Percentiles rank a stretch among this genome's conserved stretches.
Evolutionary conservation across 2,797 vertebrate genomes (phyloP).

Genomic region (Cossypha niveicapilla): DNA sequence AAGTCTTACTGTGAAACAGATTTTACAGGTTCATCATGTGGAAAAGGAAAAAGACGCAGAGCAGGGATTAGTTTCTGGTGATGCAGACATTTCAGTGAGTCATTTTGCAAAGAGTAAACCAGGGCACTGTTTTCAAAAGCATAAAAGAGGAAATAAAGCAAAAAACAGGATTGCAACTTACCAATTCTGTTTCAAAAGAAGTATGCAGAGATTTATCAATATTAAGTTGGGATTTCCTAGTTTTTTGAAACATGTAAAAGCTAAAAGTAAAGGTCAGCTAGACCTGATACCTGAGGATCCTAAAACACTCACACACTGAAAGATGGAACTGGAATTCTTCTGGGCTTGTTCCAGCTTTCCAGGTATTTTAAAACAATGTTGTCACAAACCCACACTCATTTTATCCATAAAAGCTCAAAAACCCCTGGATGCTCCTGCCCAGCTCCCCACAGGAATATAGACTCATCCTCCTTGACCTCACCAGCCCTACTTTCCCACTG

Average conservation of each 20-base stretch:
- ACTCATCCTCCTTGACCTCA: constrained; percentile 7
- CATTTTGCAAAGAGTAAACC: not conserved
- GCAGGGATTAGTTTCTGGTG: not conserved
- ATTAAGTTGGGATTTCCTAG: not conserved
- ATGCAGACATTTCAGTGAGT: not conserved
- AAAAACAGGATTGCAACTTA: not conserved
- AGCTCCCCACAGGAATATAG: not conserved
- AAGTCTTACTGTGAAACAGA: not conserved
- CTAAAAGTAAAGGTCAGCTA: not conserved
- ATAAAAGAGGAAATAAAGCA: not conserved
- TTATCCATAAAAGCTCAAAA: not conserved
- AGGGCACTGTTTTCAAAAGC: not conserved
- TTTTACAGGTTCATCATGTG: not conserved
- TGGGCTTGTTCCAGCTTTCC: not conserved
- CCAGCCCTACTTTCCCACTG: not conserved
- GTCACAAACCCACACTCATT: not conserved
- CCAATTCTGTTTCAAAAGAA: not conserved
- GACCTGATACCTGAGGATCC: not conserved
- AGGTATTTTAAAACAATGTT: not conserved
- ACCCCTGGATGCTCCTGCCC: not conserved
- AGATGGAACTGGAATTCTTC: not conserved
- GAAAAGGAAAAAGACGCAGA: not conserved
- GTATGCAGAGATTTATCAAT: not conserved
- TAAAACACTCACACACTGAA: not conserved
- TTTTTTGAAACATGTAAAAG: not conserved